These are phyloP conservation scores for Hemicrepidius hirtus DNA, from an alignment of 2,888 invertebrate species.

Conservation along the genomic window DNA sequence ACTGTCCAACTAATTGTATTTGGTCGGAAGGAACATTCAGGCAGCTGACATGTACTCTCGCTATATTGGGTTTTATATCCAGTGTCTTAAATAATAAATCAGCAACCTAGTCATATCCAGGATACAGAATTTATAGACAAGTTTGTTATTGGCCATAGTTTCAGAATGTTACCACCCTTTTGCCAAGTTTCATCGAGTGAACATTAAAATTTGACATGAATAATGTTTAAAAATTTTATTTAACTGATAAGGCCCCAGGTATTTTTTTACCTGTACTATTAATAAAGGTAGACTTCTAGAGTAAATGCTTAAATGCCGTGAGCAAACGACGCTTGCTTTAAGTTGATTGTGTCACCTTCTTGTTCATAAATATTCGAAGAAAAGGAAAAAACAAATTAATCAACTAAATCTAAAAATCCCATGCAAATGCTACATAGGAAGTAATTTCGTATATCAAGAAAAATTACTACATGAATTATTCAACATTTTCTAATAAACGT, in stretches of 20 bases:
- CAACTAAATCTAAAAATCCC: not conserved
- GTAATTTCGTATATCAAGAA: not conserved
- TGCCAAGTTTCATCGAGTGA: too few species aligned
- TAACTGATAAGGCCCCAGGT: too few species aligned
- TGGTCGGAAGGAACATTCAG: not conserved
- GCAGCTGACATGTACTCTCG: not conserved
- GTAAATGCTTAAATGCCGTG: not conserved
- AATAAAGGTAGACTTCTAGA: too few species aligned
- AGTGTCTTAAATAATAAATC: not conserved
- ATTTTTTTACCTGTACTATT: too few species aligned
- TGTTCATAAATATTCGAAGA: too few species aligned
- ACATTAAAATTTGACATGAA: too few species aligned
- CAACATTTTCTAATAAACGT: not conserved
- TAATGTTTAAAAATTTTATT: too few species aligned
- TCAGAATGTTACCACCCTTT: too few species aligned
- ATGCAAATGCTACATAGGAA: too few species aligned
- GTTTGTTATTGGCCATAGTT: not conserved
- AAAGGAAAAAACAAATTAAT: not conserved
- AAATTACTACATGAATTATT: constrained; percentile 1
- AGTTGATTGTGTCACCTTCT: too few species aligned
- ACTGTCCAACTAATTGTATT: constrained; percentile 7
- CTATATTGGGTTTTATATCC: too few species aligned
- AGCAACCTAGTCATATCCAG: not conserved
- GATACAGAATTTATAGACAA: too few species aligned
- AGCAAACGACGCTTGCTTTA: not conserved